These are phyloP conservation scores for Microctenopoma steveboyesi DNA, from an alignment of 2,797 vertebrate genomes.

Conservation along the genomic window DNA sequence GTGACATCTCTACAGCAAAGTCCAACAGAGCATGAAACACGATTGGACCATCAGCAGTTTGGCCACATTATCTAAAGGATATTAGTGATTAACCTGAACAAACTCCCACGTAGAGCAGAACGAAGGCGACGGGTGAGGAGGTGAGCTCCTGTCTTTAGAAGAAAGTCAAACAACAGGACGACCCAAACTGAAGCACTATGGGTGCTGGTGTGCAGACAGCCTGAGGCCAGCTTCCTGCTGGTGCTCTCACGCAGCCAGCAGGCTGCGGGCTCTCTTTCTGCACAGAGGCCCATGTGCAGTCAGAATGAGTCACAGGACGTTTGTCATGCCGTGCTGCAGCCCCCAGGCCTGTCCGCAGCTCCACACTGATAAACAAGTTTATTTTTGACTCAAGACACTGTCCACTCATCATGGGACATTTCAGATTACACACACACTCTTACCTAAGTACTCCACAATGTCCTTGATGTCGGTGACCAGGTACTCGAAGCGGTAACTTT, in stretches of 20 bases:
- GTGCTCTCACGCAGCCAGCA: constrained; percentile 48
- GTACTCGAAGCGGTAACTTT: constrained; percentile 91
- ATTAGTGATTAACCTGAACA: too few relatives aligned
- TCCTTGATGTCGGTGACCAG: constrained; percentile 96
- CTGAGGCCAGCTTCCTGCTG: constrained; percentile 36
- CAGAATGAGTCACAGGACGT: constrained; percentile 65
- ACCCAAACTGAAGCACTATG: constrained; percentile 11
- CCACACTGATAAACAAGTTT: constrained; percentile 53
- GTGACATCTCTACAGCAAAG: neutral
- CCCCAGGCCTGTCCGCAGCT: constrained; percentile 38
- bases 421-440: constrained; percentile 44
- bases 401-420: neutral
- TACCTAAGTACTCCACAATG: constrained; percentile 96
- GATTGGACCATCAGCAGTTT: neutral
- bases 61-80: neutral
- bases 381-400: constrained; percentile 47
- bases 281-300: constrained; percentile 46
- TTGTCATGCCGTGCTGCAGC: constrained; percentile 56
- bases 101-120: too few relatives aligned
- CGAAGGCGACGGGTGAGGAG: constrained; percentile 29
- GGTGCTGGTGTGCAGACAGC: constrained; percentile 39
- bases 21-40: neutral
- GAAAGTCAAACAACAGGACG: neutral
- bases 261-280: constrained; percentile 28
- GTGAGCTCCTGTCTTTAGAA: neutral